These are phyloP conservation scores for Callimorpha dominula DNA, from an alignment of 2,888 invertebrate genomes.

Conservation along the genomic window DNA sequence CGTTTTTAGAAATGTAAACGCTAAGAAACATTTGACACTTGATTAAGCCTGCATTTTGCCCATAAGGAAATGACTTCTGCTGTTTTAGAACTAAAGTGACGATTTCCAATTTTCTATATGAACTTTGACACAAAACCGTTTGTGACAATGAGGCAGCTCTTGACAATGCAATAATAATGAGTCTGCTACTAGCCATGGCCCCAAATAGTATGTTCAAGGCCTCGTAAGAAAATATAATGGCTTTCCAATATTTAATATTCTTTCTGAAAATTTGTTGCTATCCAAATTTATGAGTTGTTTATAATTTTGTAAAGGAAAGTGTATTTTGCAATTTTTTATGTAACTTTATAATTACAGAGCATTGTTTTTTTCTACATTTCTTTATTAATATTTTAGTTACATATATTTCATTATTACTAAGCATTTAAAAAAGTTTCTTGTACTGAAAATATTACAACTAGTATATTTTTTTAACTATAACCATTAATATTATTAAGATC, in stretches of 20 bases:
- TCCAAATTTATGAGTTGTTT: background rate
- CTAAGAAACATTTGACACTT: too few relatives aligned
- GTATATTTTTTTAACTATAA: background rate
- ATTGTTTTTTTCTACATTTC: background rate
- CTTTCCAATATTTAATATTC: slow-evolving; percentile 6
- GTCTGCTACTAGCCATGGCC: slow-evolving; percentile 7
- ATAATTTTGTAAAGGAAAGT: background rate
- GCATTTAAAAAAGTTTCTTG: background rate
- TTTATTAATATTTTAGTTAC: background rate
- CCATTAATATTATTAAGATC: background rate
- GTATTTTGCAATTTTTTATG: background rate
- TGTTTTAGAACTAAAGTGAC: too few relatives aligned
- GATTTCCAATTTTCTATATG: slow-evolving; percentile 23
- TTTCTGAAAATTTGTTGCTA: background rate
- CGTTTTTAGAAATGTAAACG: too few relatives aligned
- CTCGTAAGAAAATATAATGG: slow-evolving; percentile 6
- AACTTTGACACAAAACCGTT: slow-evolving; percentile 26
- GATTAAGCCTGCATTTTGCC: too few relatives aligned
- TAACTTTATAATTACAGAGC: background rate
- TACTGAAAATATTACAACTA: background rate
- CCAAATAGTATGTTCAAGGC: slow-evolving; percentile 8
- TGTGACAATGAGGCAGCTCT: slow-evolving; percentile 30
- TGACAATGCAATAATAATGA: slow-evolving; percentile 13
- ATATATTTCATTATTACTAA: too few relatives aligned
- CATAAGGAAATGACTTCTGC: too few relatives aligned